Evolutionary conservation across 2,797 vertebrate species (phyloP).

Genomic region (Nyctalus aviator): DNA sequence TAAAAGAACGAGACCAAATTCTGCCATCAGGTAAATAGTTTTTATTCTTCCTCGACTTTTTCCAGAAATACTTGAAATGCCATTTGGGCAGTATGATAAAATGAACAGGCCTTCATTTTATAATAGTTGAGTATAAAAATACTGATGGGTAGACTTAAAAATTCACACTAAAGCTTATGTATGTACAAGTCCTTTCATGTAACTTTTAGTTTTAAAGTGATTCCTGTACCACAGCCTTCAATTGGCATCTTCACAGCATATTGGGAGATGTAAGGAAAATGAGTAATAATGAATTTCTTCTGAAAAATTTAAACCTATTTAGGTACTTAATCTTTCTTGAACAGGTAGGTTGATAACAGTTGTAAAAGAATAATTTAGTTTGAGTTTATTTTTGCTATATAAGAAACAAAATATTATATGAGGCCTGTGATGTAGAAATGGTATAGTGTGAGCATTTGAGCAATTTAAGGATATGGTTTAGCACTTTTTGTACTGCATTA

Average conservation of each 20-base stretch:
- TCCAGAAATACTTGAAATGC: constrained; percentile 38
- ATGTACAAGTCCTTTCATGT: too few species aligned
- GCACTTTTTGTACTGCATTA: constrained; percentile 33
- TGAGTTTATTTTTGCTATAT: not conserved
- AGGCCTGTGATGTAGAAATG: not conserved
- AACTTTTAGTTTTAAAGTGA: constrained; percentile 39
- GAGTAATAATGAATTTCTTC: constrained; percentile 45
- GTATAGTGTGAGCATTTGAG: constrained; percentile 12
- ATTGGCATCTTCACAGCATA: not conserved
- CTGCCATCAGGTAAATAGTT: constrained; percentile 93
- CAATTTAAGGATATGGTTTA: constrained; percentile 1
- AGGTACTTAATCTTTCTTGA: constrained; percentile 34
- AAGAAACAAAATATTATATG: not conserved
- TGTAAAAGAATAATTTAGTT: constrained; percentile 1
- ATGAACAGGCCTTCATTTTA: constrained; percentile 58
- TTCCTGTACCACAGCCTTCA: constrained; percentile 20
- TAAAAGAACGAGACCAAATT: constrained; percentile 98
- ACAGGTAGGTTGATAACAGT: not conserved
- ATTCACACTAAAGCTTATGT: not conserved
- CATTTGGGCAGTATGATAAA: constrained; percentile 3
- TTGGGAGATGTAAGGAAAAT: constrained; percentile 56
- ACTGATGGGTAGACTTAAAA: constrained; percentile 19
- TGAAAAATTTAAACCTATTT: constrained; percentile 41
- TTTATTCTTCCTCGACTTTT: constrained; percentile 42
- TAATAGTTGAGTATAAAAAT: constrained; percentile 40